These are phyloP conservation scores for Brachylomia viminalis DNA, from an alignment of 2,888 invertebrate species.

Conservation along the genomic window DNA sequence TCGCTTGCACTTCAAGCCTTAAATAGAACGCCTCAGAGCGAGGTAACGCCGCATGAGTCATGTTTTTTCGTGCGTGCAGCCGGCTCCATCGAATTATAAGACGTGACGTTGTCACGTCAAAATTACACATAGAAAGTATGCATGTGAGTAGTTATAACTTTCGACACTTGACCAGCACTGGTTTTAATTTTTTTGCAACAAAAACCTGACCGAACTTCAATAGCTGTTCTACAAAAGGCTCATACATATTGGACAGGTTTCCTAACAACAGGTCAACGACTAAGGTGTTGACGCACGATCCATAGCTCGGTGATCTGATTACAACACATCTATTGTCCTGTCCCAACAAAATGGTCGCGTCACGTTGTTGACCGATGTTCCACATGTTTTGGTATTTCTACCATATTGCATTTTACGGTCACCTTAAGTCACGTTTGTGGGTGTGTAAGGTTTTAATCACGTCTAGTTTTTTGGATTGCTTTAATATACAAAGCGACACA, in stretches of 20 bases:
- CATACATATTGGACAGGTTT: conserved; percentile 2
- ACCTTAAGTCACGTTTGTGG: background rate
- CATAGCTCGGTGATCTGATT: background rate
- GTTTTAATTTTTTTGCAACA: background rate
- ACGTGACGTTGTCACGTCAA: too few species aligned
- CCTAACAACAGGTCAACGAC: background rate
- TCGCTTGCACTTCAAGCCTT: too few species aligned
- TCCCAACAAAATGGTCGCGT: background rate
- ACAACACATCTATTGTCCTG: conserved; percentile 28
- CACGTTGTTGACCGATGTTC: conserved; percentile 51
- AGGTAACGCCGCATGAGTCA: too few species aligned
- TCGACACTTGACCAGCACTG: background rate
- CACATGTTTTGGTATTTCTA: background rate
- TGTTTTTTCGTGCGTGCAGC: too few species aligned
- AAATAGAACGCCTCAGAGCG: too few species aligned
- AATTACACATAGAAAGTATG: background rate
- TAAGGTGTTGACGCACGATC: conserved; percentile 13
- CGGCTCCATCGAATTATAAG: too few species aligned
- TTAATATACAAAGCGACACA: background rate
- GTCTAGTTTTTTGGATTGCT: background rate
- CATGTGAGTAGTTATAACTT: background rate
- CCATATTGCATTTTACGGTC: background rate
- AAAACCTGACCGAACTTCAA: too few species aligned
- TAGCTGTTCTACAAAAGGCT: background rate
- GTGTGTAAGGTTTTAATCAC: background rate